phyloP scores from a whole-genome alignment of 2,797 vertebrate genomes.

The Anolis apletophallus region DNA sequence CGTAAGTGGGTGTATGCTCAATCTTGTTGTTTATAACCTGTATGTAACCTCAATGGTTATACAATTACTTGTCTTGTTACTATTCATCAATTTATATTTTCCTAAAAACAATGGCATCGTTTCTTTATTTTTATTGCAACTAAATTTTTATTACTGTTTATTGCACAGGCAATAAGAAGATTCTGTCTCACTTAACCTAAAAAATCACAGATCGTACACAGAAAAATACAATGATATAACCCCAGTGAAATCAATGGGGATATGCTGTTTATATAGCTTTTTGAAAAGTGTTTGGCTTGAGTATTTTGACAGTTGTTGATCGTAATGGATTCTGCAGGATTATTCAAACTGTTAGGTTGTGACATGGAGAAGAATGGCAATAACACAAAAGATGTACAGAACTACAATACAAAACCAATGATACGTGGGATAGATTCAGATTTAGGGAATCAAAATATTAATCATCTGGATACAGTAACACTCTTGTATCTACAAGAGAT shows the following conservation, averaged over 20 bases:
- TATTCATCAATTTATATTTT: constrained; percentile 4
- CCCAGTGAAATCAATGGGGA: background rate
- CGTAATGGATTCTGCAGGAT: background rate
- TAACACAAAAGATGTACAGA: constrained; percentile 73
- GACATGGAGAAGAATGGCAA: constrained; percentile 54
- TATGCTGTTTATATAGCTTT: background rate
- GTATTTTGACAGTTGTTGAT: background rate
- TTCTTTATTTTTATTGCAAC: constrained; percentile 13
- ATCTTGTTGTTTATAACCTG: background rate
- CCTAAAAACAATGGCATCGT: background rate
- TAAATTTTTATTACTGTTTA: background rate
- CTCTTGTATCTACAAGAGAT: no score
- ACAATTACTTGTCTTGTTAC: background rate
- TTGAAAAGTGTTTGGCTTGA: background rate
- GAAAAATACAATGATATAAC: background rate
- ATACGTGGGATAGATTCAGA: background rate
- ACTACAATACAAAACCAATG: constrained; percentile 69
- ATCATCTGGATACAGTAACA: background rate
- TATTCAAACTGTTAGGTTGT: background rate
- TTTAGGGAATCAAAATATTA: constrained; percentile 19
- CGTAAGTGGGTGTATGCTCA: background rate
- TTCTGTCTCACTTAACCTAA: constrained; percentile 6
- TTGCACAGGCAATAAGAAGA: background rate
- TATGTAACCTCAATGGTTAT: background rate
- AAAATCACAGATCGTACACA: constrained; percentile 9